Evolutionary conservation across 2,113 vertebrate species (phyloP).

Genomic region (Varanus salvator): DNA sequence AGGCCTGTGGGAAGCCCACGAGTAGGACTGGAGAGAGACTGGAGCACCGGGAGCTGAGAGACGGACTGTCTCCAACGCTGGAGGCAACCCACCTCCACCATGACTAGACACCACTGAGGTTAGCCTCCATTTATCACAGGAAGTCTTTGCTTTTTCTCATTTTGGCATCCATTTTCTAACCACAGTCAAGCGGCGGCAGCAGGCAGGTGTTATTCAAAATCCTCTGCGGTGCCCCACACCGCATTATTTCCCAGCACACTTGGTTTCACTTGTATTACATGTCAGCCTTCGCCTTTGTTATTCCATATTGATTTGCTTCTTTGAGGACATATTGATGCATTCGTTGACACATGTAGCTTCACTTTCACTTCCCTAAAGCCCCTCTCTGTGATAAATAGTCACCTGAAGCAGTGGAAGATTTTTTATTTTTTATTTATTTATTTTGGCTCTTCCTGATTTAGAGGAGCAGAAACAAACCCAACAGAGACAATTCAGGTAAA

Average conservation of each 20-base stretch:
- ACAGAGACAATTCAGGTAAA: conserved; percentile 56
- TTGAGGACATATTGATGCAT: conserved; percentile 44
- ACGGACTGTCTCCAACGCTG: too few species aligned
- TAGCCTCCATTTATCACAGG: accelerated
- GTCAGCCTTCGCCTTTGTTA: not conserved
- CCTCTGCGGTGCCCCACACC: not conserved
- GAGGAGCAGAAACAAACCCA: conserved; percentile 32
- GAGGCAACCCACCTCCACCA: too few species aligned
- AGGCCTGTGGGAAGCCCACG: too few species aligned
- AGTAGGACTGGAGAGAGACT: too few species aligned
- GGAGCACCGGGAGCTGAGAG: too few species aligned
- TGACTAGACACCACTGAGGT: too few species aligned
- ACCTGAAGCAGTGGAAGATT: conserved; percentile 45
- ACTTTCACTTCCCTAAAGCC: conserved; percentile 45
- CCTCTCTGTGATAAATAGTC: conserved; percentile 56
- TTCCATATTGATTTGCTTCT: conserved; percentile 41
- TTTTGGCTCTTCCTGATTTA: conserved; percentile 49
- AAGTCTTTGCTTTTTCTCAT: not conserved
- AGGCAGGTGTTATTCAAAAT: conserved; percentile 37
- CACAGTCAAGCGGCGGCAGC: not conserved
- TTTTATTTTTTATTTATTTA: not conserved
- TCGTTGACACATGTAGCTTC: conserved; percentile 22
- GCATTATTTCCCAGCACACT: not conserved
- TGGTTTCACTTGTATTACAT: not conserved
- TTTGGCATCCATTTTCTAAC: not conserved